A percentile compares a stretch with the other conserved stretches of the same genome.
phyloP scores from a whole-genome alignment of 2,113 vertebrate species.

The crab-eating macaque (Macaca fascicularis) region T2T-MFA8v1.1 NC_088381.1:143416001-143416500 shows the following conservation, averaged over 20 bases:
- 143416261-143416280: not conserved
- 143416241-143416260: not conserved
- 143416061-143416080: fast-evolving
- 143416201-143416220: fast-evolving
- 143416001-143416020: conserved; percentile 97
- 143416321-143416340: not conserved
- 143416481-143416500: not conserved
- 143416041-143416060: conserved; percentile 94
- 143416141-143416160: not conserved
- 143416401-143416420: not conserved
- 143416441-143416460: not conserved
- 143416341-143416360: not conserved
- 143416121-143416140: not conserved
- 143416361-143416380: not conserved
- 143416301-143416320: not conserved
- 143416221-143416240: not conserved
- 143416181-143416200: not conserved
- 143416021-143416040: conserved; percentile 98
- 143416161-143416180: not conserved
- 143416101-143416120: not conserved
- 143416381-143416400: not conserved
- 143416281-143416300: not conserved
- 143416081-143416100: not conserved
- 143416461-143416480: not conserved
- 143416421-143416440: fast-evolving